phyloP scores from a whole-genome alignment of 2,797 vertebrate species.

The Lacerta viridis region DNA sequence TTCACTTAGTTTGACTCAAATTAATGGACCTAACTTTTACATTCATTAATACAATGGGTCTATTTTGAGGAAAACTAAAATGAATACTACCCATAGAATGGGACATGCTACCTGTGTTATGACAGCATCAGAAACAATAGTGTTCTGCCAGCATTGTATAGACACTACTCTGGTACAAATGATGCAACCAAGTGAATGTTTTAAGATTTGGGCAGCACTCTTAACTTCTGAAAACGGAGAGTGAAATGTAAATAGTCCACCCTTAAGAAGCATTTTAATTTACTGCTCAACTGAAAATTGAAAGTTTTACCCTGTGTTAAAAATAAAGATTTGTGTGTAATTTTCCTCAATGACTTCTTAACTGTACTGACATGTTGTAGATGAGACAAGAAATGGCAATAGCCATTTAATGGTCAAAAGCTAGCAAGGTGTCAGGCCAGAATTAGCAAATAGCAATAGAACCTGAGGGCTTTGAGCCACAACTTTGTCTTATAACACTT shows the following conservation, averaged over 20 bases:
- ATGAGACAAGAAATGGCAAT: background rate
- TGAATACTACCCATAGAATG: background rate
- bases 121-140: background rate
- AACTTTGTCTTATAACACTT: background rate
- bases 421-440: background rate
- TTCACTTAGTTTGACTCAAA: no score
- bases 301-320: background rate
- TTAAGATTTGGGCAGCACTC: background rate
- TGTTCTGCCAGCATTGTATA: no score
- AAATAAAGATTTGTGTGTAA: background rate
- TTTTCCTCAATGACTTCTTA: background rate
- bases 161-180: background rate
- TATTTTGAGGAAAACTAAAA: no score
- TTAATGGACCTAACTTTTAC: no score
- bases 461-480: background rate
- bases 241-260: background rate
- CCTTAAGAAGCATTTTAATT: background rate
- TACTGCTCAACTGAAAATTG: background rate
- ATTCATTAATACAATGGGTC: no score
- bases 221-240: background rate
- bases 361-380: background rate
- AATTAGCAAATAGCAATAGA: background rate
- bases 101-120: background rate
- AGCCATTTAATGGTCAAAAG: background rate
- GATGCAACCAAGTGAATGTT: background rate